Conservation (phyloP, 2,113 vertebrate genomes). For the Tachuris rubrigastra region DNA sequence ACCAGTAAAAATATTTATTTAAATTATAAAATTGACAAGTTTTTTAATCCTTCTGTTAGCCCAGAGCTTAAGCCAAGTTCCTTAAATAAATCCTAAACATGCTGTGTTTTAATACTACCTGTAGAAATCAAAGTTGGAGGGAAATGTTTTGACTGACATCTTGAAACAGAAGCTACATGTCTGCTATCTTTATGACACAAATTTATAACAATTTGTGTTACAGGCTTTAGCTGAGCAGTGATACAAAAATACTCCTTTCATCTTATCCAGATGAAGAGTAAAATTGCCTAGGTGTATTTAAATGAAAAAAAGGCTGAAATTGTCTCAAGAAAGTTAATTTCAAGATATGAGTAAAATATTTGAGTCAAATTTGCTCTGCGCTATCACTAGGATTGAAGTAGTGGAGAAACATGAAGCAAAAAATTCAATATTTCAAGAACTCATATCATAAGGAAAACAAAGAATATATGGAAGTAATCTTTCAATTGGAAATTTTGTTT, state of each 20-base stretch:
- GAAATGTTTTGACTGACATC: not conserved
- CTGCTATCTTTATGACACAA: not conserved
- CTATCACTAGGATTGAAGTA: not conserved
- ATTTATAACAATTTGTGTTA: not conserved
- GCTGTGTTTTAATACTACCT: not conserved
- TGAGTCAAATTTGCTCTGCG: not conserved
- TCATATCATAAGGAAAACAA: conserved; percentile 21
- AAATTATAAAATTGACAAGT: not conserved
- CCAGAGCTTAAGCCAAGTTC: not conserved
- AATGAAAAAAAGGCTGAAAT: conserved; percentile 12
- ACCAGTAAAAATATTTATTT: not conserved
- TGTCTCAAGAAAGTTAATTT: conserved; percentile 39
- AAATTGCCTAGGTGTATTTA: conserved; percentile 16
- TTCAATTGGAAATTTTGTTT: conserved; percentile 20
- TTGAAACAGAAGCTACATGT: not conserved
- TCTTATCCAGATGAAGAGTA: not conserved
- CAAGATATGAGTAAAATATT: not conserved
- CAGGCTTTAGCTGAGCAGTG: not conserved
- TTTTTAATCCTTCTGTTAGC: not conserved
- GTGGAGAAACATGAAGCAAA: not conserved
- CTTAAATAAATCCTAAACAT: not conserved
- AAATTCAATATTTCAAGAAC: conserved; percentile 30
- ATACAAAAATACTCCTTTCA: not conserved
- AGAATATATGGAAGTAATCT: not conserved
- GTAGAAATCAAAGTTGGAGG: not conserved